Conservation (phyloP, 2,797 vertebrate species). For the Molossus alvarezi region DNA sequence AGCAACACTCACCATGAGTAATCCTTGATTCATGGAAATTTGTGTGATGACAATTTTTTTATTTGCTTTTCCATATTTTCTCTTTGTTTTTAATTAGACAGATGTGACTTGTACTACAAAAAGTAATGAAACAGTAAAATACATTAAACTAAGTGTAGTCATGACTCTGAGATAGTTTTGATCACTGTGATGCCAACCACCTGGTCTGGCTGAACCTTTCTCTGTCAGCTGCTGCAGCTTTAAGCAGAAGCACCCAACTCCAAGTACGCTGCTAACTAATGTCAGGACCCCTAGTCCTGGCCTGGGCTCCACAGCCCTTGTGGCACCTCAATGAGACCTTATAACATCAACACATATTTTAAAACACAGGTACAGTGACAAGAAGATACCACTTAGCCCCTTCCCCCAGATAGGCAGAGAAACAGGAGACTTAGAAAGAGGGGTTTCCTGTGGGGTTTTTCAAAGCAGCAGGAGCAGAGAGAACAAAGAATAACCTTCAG, state of each 20-base stretch:
- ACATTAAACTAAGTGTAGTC: not conserved
- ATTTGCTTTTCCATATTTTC: not conserved
- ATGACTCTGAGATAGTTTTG: not conserved
- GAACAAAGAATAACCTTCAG: constrained; percentile 73
- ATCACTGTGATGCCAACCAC: not conserved
- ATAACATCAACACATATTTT: not conserved
- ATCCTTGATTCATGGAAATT: not conserved
- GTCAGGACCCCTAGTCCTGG: not conserved
- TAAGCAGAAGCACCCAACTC: fast-evolving
- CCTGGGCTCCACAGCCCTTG: not conserved
- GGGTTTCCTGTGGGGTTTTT: not conserved
- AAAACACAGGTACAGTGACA: not conserved
- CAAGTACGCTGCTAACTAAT: fast-evolving
- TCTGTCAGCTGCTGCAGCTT: not conserved
- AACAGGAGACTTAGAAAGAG: not conserved
- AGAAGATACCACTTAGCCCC: not conserved
- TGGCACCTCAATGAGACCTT: not conserved
- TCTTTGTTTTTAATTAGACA: constrained; percentile 17
- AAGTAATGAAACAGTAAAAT: constrained; percentile 8
- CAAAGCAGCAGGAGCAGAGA: constrained; percentile 2
- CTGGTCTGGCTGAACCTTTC: not conserved
- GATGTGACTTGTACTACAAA: not conserved
- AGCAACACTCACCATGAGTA: not conserved
- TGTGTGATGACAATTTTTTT: not conserved
- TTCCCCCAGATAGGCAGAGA: not conserved